Conservation (phyloP, 2,113 vertebrate genomes). For the Circaetus cinerascens region DNA sequence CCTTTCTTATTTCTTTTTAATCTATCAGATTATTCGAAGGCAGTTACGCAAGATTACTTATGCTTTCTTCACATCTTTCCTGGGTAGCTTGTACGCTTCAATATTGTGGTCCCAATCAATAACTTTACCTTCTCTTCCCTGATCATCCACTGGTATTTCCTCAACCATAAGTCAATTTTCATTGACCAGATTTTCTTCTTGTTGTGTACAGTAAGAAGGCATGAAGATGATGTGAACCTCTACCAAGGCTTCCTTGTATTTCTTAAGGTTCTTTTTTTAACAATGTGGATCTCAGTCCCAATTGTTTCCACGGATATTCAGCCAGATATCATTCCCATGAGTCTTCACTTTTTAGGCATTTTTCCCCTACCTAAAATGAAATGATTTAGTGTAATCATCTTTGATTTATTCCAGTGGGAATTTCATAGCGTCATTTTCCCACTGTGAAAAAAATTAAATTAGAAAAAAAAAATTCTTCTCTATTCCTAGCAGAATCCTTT, state of each 20-base stretch:
- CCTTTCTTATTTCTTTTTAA: background rate
- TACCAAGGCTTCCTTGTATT: background rate
- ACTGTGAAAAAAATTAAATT: background rate
- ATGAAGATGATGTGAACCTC: background rate
- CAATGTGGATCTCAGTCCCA: background rate
- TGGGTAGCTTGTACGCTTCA: background rate
- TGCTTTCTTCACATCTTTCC: background rate
- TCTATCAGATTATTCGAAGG: background rate
- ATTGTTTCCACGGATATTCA: background rate
- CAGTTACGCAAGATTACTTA: background rate
- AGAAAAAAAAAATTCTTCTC: background rate
- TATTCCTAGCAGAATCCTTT: background rate
- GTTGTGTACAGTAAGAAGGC: background rate
- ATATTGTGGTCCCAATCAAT: background rate
- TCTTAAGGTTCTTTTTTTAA: background rate
- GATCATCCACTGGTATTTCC: background rate
- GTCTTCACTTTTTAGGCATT: background rate
- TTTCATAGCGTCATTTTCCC: background rate
- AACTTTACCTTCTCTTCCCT: background rate
- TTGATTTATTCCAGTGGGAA: constrained; percentile 23
- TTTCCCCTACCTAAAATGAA: background rate
- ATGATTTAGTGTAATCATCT: background rate
- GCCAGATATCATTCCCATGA: background rate
- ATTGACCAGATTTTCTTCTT: background rate
- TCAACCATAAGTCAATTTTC: background rate